Conservation (phyloP, 2,888 invertebrate species). For the Drosophila emarginata region DNA sequence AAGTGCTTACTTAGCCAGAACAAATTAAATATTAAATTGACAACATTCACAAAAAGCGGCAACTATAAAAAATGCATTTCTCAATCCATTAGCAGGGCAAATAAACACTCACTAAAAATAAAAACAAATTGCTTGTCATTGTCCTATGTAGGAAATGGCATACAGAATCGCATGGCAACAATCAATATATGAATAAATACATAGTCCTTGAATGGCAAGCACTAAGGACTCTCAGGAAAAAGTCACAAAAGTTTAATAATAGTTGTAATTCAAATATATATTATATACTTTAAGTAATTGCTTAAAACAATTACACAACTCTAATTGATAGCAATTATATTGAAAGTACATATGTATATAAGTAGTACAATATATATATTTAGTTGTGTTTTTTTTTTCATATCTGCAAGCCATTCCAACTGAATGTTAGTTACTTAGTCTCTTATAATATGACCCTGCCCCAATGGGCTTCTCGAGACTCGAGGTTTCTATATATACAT, state of each 20-base stretch:
- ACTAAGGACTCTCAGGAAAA: slow-evolving; percentile 1
- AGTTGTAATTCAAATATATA: neutral
- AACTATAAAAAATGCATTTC: slow-evolving; percentile 56
- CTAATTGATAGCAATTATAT: neutral
- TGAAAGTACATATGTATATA: too few relatives aligned
- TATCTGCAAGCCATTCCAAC: slow-evolving; percentile 15
- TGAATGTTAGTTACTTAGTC: neutral
- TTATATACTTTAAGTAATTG: too few relatives aligned
- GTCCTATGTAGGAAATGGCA: slow-evolving; percentile 9
- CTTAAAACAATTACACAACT: neutral
- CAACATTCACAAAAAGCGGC: slow-evolving; percentile 16
- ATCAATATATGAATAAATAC: slow-evolving; percentile 72
- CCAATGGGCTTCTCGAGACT: slow-evolving; percentile 12
- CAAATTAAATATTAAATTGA: slow-evolving; percentile 61
- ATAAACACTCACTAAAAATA: slow-evolving; percentile 24
- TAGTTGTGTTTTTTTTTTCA: neutral
- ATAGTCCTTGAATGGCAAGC: slow-evolving; percentile 46
- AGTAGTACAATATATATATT: too few relatives aligned
- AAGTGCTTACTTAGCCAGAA: slow-evolving; percentile 3
- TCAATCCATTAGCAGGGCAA: slow-evolving; percentile 62
- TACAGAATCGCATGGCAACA: slow-evolving; percentile 41
- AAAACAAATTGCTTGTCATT: slow-evolving; percentile 8
- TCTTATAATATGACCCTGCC: slow-evolving; percentile 21
- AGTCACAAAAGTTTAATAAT: neutral
- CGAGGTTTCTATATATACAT: slow-evolving; percentile 25